A percentile compares a stretch with the other conserved stretches of the same genome.
These are phyloP conservation scores for Umimayanthus chanpuru DNA, from an alignment of 92 coral and sea anemone species.

Conservation along the genomic window DNA sequence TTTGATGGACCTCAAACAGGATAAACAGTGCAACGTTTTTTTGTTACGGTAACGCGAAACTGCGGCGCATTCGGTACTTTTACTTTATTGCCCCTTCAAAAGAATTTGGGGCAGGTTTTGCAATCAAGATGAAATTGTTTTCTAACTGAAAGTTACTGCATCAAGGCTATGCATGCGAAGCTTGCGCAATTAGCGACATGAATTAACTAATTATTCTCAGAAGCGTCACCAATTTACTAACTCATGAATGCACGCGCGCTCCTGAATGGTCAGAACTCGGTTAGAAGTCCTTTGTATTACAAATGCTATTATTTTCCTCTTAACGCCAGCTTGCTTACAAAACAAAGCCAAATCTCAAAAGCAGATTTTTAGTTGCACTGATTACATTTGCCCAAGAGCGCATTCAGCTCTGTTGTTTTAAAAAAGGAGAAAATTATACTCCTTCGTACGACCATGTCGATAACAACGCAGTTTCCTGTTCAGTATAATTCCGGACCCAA, in stretches of 20 bases:
- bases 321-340: constrained; percentile 28
- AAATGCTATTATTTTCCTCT: constrained; percentile 41
- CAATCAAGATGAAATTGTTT: background rate
- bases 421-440: background rate
- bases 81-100: background rate
- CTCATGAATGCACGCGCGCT: constrained; percentile 50
- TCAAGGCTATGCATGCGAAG: background rate
- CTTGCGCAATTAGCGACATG: constrained; percentile 2
- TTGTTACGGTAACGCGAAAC: no score
- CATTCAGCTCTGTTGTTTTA: background rate
- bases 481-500: constrained; percentile 60
- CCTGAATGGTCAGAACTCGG: constrained; percentile 59
- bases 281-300: constrained; percentile 39
- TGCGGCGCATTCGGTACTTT: no score
- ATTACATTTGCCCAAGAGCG: background rate
- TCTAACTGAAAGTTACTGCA: background rate
- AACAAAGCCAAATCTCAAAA: constrained; percentile 34
- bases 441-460: constrained; percentile 45
- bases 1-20: no score
- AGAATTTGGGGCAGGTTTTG: background rate
- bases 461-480: constrained; percentile 56
- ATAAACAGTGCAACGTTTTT: no score
- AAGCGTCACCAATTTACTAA: constrained; percentile 28
- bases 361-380: background rate
- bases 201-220: background rate